Percentiles rank a stretch among this genome's conserved stretches.
Conservation (phyloP, 2,113 vertebrate species). For the Pseudorasbora parva region DNA sequence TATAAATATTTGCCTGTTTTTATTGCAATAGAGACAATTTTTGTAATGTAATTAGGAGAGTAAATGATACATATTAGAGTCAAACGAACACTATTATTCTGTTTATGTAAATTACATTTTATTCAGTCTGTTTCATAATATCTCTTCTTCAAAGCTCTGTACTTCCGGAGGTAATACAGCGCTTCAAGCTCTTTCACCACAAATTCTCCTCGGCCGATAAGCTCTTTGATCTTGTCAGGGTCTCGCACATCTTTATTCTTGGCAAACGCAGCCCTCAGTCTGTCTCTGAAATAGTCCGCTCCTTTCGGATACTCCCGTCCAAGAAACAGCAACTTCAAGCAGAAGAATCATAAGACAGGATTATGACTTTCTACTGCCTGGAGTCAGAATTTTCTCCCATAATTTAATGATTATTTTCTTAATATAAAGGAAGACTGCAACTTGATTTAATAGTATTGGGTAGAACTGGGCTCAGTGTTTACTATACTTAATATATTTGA, state of each 20-base stretch:
- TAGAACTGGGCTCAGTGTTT: not conserved
- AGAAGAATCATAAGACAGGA: conserved; percentile 35
- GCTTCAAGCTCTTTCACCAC: conserved; percentile 86
- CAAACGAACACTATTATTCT: not conserved
- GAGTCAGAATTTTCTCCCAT: not conserved
- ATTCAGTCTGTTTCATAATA: conserved; percentile 71
- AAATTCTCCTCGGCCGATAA: conserved; percentile 80
- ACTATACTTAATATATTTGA: not conserved
- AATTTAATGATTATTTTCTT: not conserved
- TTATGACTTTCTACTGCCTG: conserved; percentile 17
- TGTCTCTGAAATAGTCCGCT: conserved; percentile 81
- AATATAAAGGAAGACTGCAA: not conserved
- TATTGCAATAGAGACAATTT: not conserved
- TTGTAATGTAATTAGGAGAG: not conserved
- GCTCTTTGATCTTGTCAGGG: conserved; percentile 82
- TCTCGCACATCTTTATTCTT: conserved; percentile 85
- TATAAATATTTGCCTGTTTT: not conserved
- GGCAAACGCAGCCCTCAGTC: conserved; percentile 80
- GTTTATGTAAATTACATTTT: not conserved
- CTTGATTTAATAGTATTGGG: not conserved
- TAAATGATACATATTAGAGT: not conserved
- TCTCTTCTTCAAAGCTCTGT: conserved; percentile 83
- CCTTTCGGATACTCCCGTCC: conserved; percentile 85
- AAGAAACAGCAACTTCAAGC: conserved; percentile 80
- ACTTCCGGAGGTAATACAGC: conserved; percentile 84